phyloP scores from a whole-genome alignment of 2,797 vertebrate genomes.

The Gambusia yucatana region DNA sequence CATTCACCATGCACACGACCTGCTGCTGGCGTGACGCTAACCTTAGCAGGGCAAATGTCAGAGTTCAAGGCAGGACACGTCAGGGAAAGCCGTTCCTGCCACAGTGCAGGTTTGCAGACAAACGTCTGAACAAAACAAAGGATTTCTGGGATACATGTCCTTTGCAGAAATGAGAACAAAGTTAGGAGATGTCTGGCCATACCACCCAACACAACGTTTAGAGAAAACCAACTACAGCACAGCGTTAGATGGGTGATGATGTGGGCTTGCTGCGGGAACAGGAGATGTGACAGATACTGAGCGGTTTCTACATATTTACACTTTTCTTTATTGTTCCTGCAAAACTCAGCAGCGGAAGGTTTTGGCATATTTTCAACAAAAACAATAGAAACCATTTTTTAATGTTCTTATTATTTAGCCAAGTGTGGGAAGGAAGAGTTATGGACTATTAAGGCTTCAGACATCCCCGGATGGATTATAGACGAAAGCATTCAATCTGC shows the following conservation, averaged over 20 bases:
- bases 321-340: neutral
- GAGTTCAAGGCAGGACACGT: neutral
- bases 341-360: neutral
- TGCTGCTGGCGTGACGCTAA: neutral
- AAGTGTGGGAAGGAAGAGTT: neutral
- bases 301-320: neutral
- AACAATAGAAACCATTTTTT: neutral
- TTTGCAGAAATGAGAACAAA: neutral
- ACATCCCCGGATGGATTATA: neutral
- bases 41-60: neutral
- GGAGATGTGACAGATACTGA: neutral
- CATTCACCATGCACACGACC: neutral
- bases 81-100: neutral
- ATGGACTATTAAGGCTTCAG: neutral
- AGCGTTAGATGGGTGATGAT: neutral
- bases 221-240: slow-evolving; percentile 1
- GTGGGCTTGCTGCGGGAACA: neutral
- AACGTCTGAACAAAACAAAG: neutral
- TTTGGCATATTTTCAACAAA: neutral
- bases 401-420: neutral
- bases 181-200: neutral
- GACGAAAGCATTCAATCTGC: neutral
- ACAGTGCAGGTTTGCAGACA: neutral
- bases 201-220: neutral
- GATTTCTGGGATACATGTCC: neutral